Evolutionary conservation across 2,888 invertebrate species (phyloP).

Genomic region (Chrysodeixis includens): DNA sequence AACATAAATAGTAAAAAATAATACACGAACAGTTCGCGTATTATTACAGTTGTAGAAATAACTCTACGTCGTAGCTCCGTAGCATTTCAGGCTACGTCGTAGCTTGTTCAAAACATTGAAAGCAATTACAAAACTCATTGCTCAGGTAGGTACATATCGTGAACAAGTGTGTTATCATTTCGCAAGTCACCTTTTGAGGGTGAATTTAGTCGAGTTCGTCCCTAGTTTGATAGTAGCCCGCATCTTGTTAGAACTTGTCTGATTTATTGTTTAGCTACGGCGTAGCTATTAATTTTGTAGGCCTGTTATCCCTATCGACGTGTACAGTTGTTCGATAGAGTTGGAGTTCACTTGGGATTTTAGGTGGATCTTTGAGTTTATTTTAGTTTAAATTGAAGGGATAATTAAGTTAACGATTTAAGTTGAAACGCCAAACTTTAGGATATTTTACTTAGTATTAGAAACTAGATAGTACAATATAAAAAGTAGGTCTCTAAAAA

Average conservation of each 20-base stretch:
- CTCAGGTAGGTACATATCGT: constrained; percentile 23
- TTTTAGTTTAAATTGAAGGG: neutral
- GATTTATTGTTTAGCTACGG: constrained; percentile 53
- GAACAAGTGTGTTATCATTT: constrained; percentile 49
- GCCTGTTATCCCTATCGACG: constrained; percentile 49
- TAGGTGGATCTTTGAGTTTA: neutral
- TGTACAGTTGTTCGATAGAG: constrained; percentile 17
- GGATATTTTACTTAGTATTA: too few relatives aligned
- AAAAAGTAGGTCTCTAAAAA: too few relatives aligned
- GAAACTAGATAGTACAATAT: too few relatives aligned
- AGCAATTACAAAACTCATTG: constrained; percentile 13
- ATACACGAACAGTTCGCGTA: neutral
- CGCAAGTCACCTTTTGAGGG: constrained; percentile 51
- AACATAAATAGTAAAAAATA: neutral
- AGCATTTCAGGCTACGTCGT: neutral
- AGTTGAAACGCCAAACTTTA: too few relatives aligned
- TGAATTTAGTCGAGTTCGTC: constrained; percentile 40
- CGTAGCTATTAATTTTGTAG: constrained; percentile 54
- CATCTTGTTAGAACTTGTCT: constrained; percentile 51
- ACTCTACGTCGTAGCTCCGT: constrained; percentile 3
- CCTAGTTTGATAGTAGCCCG: constrained; percentile 52
- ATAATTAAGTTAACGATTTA: neutral
- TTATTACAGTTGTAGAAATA: too few relatives aligned
- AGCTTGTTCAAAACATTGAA: neutral
- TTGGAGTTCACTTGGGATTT: neutral